Evolutionary conservation across 2,888 invertebrate species (phyloP).

Genomic region (Abscondita cerata): DNA sequence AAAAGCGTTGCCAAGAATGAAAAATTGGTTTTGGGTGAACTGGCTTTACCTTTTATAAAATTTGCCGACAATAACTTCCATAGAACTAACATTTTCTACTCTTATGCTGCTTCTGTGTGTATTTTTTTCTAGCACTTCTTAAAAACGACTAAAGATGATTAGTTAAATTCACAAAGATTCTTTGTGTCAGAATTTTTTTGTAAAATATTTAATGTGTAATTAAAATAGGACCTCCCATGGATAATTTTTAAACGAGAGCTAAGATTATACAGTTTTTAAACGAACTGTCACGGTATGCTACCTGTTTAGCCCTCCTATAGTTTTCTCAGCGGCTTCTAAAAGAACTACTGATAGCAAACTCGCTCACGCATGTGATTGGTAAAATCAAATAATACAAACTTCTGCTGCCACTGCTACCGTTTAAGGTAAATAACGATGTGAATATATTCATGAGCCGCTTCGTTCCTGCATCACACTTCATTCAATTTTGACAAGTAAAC

Average conservation of each 20-base stretch:
- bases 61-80: conserved; percentile 25
- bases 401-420: conserved; percentile 41
- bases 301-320: conserved; percentile 37
- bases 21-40: conserved; percentile 27
- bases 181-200: conserved; percentile 28
- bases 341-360: conserved; percentile 41
- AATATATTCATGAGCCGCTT: conserved; percentile 39
- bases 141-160: conserved; percentile 1
- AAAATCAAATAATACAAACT: conserved; percentile 42
- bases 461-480: conserved; percentile 35
- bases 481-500: conserved; percentile 35
- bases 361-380: conserved; percentile 42
- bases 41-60: conserved; percentile 34
- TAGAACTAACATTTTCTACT: conserved; percentile 19
- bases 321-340: conserved; percentile 34
- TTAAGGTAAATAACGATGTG: conserved; percentile 30
- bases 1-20: conserved; percentile 42
- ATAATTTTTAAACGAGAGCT: conserved; percentile 35
- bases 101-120: conserved; percentile 5
- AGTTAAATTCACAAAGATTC: conserved; percentile 10
- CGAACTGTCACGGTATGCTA: conserved; percentile 37
- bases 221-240: conserved; percentile 42
- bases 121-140: conserved; percentile 7
- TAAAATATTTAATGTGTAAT: conserved; percentile 35
- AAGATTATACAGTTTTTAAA: conserved; percentile 35